These are phyloP conservation scores for Calliphora vomitoria DNA, from an alignment of 2,888 invertebrate genomes.

Conservation along the genomic window DNA sequence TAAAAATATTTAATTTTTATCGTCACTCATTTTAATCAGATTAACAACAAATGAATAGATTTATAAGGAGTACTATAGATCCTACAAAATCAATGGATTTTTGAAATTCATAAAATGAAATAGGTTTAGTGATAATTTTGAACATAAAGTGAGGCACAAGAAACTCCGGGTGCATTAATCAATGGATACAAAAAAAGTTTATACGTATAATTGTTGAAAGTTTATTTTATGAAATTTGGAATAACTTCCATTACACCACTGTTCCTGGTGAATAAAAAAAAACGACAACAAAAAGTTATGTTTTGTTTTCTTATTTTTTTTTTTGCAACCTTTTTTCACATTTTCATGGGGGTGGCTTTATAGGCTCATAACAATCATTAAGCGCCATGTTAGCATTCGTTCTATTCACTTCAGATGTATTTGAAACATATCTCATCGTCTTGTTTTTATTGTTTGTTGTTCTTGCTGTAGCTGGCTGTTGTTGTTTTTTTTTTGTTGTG, in stretches of 20 bases:
- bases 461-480: neutral
- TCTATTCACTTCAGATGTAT: conserved; percentile 53
- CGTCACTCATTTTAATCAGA: no score
- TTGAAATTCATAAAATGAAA: no score
- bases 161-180: no score
- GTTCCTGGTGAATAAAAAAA: conserved; percentile 10
- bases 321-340: conserved; percentile 32
- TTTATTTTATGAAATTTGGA: no score
- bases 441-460: conserved; percentile 24
- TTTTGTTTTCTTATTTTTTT: conserved; percentile 21
- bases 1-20: no score
- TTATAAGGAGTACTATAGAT: no score
- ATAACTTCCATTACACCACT: neutral
- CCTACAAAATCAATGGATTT: no score
- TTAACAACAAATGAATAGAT: no score
- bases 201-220: no score
- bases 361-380: conserved; percentile 74
- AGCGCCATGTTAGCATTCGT: conserved; percentile 72
- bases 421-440: conserved; percentile 56
- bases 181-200: no score
- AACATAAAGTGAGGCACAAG: no score
- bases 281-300: conserved; percentile 12
- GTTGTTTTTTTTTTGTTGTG: neutral
- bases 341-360: conserved; percentile 74
- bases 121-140: no score